Evolutionary conservation across 2,888 invertebrate species (phyloP), one percentile per base, ranked within the genome.

Genomic region (Uropetala carovei): DNA sequence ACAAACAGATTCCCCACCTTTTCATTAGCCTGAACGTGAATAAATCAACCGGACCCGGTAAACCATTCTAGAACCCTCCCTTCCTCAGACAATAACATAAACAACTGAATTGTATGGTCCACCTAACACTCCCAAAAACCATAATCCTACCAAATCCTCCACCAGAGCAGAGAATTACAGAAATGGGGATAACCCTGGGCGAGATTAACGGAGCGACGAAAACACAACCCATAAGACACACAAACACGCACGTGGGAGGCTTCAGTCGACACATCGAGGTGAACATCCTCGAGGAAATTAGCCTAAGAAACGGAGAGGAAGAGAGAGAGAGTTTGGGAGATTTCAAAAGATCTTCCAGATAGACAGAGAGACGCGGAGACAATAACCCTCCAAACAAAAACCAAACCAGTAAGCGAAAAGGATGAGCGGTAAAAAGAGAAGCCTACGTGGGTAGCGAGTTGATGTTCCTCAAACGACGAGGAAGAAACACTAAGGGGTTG

Each of bases 401-500:
- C n/a, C n/a, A 27, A 13, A 75, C 27, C 11, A 22, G 75, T 75
- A 10, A 5, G 27, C 11, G n/a, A 22, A 8, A 27, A 22, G 75
- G 27, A 75, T 1, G 27, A 11, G 75, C 22, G 22, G 43, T 43
- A 1, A 43, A 43, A 5, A 5, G 43, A 27, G 27, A 75, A 43
- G 18, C 1, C 18, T 68, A 22, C 8, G 9, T n/a, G 22, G 68
- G 68, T 18, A 22, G 22, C n/a, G 68, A 68, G 22, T 22, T 18
- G 68, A 68, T 75, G 13, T 75, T 75, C 13, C 22, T 22, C 22
- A 22, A 43, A 4, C 75, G 75, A 75, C 22, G 27, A 27, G 27
- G 75, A 27, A 75, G 75, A 75, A 75, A 75, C 22, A 27, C 22
- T 75, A 27, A 27, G 75, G 75, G 75, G 75, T 75, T 75, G 75